Base-by-base conservation (phyloP, 2,113 vertebrate genomes). In the Myrmecophaga tridactyla region DNA sequence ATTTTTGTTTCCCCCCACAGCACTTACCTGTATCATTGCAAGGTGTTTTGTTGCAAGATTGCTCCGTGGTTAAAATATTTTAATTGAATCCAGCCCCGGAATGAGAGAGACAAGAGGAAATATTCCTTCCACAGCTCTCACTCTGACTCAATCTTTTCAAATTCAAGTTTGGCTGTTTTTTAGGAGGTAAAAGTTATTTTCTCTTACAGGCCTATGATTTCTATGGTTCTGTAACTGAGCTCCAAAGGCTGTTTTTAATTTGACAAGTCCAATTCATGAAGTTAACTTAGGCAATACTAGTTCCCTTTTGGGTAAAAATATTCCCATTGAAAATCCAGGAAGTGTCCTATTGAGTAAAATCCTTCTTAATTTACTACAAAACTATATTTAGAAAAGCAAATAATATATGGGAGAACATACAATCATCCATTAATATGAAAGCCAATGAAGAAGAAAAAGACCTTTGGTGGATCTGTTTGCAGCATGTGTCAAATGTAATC, bases 161-260 rank as follows among this genome's bases (percentile, higher is more conserved):
- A 80, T 93, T 97, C 56, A 90, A 85, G 7, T 88, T 83, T 86
- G 65, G 89, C 15, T 51, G 36, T 76, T 80, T 93, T 93, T 60
- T 53, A 96, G 67, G 70, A 96, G 96, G 76, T 92, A 90, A 90
- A 91, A 93, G 78, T 84, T 94, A 93, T 92, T 95, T 96, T 95
- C 86, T 60, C 62, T 97, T 95, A 56, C 96, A 97, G 29, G 41
- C 65, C 81, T 75, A 77, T 56, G 72, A 96, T 96, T 95, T 96
- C 77, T 92, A 86, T 91, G 88, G 90, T 96, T 96, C 75, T 94
- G 56, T 94, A 95, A 96, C 65, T 93, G 93, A 89, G 21, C 48
- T 90, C 73, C 73, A 91, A 96, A 89, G 92, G 63, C 69, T 96
- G 63, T 91, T 97, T 96, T 96, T 84, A 93, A 96, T 97, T 97